Percentiles rank a stretch among this genome's conserved stretches.
Evolutionary conservation across 2,797 vertebrate species (phyloP).

Genomic region (Paramormyrops hopkinsi): DNA sequence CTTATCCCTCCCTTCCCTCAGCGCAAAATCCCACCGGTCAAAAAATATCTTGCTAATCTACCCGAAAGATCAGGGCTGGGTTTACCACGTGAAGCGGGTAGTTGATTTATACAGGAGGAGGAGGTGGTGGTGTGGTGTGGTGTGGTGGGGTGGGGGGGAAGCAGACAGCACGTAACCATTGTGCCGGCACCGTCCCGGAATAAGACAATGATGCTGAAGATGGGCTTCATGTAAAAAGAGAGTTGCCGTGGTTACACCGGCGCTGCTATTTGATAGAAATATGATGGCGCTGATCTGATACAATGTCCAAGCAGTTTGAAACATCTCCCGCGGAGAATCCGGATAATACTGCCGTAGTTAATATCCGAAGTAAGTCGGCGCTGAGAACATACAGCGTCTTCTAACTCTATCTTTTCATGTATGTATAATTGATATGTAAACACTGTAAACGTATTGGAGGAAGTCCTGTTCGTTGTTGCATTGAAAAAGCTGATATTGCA

Average conservation of each 20-base stretch:
- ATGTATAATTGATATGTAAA: neutral
- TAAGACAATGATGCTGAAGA: slow-evolving; percentile 33
- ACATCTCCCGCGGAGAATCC: neutral
- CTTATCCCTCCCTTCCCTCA: slow-evolving; percentile 39
- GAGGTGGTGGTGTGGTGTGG: neutral
- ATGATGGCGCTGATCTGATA: neutral
- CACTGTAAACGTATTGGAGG: neutral
- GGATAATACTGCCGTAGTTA: neutral
- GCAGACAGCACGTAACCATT: slow-evolving; percentile 16
- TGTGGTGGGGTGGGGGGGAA: neutral
- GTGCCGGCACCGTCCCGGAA: slow-evolving; percentile 9
- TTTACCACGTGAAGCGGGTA: slow-evolving; percentile 43
- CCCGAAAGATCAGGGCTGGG: slow-evolving; percentile 36
- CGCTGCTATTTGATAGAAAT: slow-evolving; percentile 12
- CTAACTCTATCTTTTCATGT: neutral
- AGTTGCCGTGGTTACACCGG: slow-evolving; percentile 62
- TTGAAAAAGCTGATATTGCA: neutral
- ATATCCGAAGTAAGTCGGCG: neutral
- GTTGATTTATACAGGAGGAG: slow-evolving; percentile 46
- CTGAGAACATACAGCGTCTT: neutral
- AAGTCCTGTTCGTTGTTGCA: neutral
- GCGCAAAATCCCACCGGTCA: slow-evolving; percentile 24
- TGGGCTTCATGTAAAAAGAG: slow-evolving; percentile 36
- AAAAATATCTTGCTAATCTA: slow-evolving; percentile 42
- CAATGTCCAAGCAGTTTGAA: neutral